Percentiles rank a stretch among this genome's conserved stretches.
These are phyloP conservation scores for Griposia aprilina DNA, from an alignment of 2,888 invertebrate species.

Conservation along the genomic window DNA sequence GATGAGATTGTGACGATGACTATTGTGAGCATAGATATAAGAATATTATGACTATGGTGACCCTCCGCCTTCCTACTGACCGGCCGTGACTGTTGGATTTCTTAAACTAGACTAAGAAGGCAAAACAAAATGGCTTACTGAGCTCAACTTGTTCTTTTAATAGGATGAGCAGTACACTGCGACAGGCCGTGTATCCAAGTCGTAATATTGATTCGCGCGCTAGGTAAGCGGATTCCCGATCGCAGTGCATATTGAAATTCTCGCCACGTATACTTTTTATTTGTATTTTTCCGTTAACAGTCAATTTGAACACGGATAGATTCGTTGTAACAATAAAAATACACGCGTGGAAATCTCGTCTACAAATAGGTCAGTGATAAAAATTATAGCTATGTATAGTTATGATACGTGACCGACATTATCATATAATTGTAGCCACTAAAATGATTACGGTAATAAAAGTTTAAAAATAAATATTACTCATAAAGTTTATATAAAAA, in stretches of 20 bases:
- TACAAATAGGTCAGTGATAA: neutral
- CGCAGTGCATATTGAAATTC: conserved; percentile 18
- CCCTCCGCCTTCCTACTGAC: neutral
- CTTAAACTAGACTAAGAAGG: neutral
- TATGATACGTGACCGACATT: too few relatives aligned
- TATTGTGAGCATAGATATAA: neutral
- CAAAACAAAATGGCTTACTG: neutral
- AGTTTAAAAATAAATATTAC: neutral
- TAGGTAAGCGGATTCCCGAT: neutral
- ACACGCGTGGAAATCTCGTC: neutral
- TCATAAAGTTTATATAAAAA: neutral
- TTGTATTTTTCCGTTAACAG: conserved; percentile 28
- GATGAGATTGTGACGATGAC: neutral
- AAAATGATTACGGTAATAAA: neutral
- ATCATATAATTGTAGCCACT: neutral
- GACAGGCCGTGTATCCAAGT: neutral
- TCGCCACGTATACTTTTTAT: conserved; percentile 24
- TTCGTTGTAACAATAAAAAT: conserved; percentile 28
- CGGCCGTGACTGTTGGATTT: neutral
- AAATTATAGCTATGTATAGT: too few relatives aligned
- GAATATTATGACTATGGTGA: too few relatives aligned
- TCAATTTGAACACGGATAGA: conserved; percentile 28
- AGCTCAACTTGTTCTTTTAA: too few relatives aligned
- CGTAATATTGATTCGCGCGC: neutral
- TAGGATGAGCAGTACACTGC: too few relatives aligned